phyloP scores from a whole-genome alignment of 1,140 invertebrate species.

The Metopolophium dirhodum region DNA sequence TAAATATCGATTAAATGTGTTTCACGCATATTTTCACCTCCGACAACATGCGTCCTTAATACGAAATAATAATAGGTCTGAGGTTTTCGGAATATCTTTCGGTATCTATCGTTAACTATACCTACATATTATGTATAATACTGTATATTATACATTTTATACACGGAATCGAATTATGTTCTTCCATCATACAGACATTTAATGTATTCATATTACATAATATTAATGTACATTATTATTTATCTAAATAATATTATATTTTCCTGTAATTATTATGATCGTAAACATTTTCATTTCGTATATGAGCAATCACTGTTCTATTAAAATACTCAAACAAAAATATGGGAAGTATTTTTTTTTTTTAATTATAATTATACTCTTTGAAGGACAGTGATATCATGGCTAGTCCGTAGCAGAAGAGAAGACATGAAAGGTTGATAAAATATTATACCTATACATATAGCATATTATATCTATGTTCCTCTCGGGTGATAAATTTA shows the following conservation, averaged over 20 bases:
- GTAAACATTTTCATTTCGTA: neutral
- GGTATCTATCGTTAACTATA: neutral
- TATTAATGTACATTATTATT: neutral
- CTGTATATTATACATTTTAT: neutral
- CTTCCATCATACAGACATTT: neutral
- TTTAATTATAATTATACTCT: neutral
- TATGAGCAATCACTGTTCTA: neutral
- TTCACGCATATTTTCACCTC: neutral
- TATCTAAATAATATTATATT: neutral
- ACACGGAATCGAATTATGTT: neutral
- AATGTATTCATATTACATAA: neutral
- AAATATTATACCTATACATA: neutral
- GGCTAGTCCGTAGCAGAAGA: neutral
- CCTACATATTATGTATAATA: neutral
- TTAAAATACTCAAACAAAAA: neutral
- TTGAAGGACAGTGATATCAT: neutral
- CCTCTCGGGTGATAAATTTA: neutral
- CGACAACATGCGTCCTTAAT: neutral
- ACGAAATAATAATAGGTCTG: neutral
- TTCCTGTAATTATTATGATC: neutral
- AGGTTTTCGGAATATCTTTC: neutral
- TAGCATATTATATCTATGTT: neutral
- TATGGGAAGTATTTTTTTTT: neutral
- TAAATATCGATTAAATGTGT: constrained; percentile 11
- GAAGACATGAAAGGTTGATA: neutral